Evolutionary conservation across 2,888 invertebrate genomes (phyloP).

Genomic region (Gasteruption jaculator): DNA sequence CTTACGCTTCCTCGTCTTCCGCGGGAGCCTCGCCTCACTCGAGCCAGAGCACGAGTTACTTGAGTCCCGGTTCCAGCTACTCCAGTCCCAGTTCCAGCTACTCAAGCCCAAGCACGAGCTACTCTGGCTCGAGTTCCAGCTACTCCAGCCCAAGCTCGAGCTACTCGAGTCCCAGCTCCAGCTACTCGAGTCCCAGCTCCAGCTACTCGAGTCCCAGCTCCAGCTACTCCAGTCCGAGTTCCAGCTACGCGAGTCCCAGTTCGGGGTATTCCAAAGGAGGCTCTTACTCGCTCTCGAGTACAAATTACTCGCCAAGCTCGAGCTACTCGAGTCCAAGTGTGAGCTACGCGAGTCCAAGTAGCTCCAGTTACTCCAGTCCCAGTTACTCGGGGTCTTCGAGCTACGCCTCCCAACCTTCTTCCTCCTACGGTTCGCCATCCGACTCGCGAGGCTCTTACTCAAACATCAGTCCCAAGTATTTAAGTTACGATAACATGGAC

Average conservation of each 20-base stretch:
- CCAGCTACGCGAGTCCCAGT: slow-evolving; percentile 27
- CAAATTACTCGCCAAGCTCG: slow-evolving; percentile 22
- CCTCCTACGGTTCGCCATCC: slow-evolving; percentile 27
- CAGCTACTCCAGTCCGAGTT: slow-evolving; percentile 20
- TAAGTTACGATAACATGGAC: slow-evolving; percentile 28
- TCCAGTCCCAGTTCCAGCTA: too few relatives aligned
- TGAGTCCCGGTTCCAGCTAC: slow-evolving; percentile 21
- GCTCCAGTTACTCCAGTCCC: slow-evolving; percentile 24
- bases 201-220: slow-evolving; percentile 22
- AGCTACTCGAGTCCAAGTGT: slow-evolving; percentile 13
- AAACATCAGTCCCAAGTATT: slow-evolving; percentile 34
- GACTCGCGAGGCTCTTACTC: slow-evolving; percentile 39
- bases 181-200: slow-evolving; percentile 22
- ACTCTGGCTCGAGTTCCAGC: slow-evolving; percentile 11
- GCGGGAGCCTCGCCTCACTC: slow-evolving; percentile 11
- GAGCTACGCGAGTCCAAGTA: slow-evolving; percentile 20
- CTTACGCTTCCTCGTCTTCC: slow-evolving; percentile 28
- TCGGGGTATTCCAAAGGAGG: slow-evolving; percentile 20
- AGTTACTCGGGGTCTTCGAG: slow-evolving; percentile 29
- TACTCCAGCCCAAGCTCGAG: slow-evolving; percentile 18
- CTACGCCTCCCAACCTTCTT: too few relatives aligned
- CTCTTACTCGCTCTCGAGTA: slow-evolving; percentile 24
- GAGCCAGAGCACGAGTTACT: slow-evolving; percentile 15
- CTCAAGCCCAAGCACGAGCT: slow-evolving; percentile 9
- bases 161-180: slow-evolving; percentile 17